Evolutionary conservation across 2,113 vertebrate genomes (phyloP), one percentile per base, ranked within the genome.

Genomic region (Geococcyx californianus): DNA sequence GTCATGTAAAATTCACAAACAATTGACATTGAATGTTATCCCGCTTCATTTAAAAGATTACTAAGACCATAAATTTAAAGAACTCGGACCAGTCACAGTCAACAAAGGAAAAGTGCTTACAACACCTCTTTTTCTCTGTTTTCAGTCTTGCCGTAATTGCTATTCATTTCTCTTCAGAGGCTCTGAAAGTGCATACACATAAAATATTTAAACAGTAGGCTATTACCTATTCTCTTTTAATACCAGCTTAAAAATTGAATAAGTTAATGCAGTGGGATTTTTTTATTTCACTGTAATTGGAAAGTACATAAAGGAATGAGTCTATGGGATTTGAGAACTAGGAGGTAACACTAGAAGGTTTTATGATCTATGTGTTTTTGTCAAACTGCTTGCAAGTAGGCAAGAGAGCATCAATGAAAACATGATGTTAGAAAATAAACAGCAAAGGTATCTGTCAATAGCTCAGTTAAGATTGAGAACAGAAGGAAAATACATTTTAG

Each of bases 391-490:
- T 95, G 31, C 31, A 83, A 89, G 59, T 54, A 76, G 38, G 38
- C 17, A 94, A 94, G 67, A 88, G 29, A 82, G 14, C 67, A 55
- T 64, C 89, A 92, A 91, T 88, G 87, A 93, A 96, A 94, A 84
- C 55, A 68, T 62, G 28, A 78, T 11, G 1, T 70, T 87, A 88
- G 62, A 94, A 94, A 95, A 92, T n/a, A 95, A 66, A 38, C 58
- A 76, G 42, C 0, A 0, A 90, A 83, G 55, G 77, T 62, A 93
- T 95, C 89, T 95, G 55, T 83, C 85, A 83, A 56, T 77, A 87
- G 54, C 25, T 92, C 28, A 64, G 63, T 87, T 91, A 95, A 77
- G 66, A 66, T 55, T 63, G 52, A 87, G 55, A 85, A 77, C 23
- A 70, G 18, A n/a, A 91, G 44, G 15, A 94, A 69, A 95, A 96